Base-by-base conservation (phyloP, 2,888 invertebrate species). In the Microplitis manilae region DNA sequence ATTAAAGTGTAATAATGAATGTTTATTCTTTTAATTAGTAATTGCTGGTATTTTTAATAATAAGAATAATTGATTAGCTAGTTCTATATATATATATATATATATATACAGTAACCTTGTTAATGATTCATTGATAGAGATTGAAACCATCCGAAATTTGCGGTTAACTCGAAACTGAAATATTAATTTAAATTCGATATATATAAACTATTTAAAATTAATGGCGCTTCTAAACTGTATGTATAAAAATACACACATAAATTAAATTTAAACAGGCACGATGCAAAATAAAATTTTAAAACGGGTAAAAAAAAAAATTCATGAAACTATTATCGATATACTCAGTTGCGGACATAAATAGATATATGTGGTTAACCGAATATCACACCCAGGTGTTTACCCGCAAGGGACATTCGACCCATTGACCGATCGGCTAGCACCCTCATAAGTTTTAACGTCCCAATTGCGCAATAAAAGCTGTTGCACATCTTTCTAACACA, bases 391-490 rank as follows among this genome's bases (percentile, higher is more conserved):
- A 30, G 30, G 68, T 40, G 40, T 40, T 40, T 68, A 60, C 61
- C 71, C 60, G 6, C 71, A 72, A 40, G 71, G 71, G 71, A 72
- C 71, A 61, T 61, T 72, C 62, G 71, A 72, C 71, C 71, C 39
- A 61, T 62, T 62, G 62, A 72, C 71, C 62, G 39, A 72, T 15
- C 40, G 62, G 41, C 71, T 71, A 38, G 30, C 38, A 30, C 38
- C 71, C 62, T 62, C 15, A 9, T 13, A 13, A 20, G 9, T 15
- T 68, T 68, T 41, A 15, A 15, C 15, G 13, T 41, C 68, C 71
- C 38, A 62, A 72, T 39, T 15, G 39, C 40, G 6, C 62, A 59
- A 72, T 72, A 72, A 72, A 72, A 72, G 39, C 71, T 72, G 71
- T 40, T 72, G 62, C 62, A 7, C 40, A n/a, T 39, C 62, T 72